phyloP scores from a whole-genome alignment of 2,797 vertebrate genomes.

The Notoglanidium macrostoma region DNA sequence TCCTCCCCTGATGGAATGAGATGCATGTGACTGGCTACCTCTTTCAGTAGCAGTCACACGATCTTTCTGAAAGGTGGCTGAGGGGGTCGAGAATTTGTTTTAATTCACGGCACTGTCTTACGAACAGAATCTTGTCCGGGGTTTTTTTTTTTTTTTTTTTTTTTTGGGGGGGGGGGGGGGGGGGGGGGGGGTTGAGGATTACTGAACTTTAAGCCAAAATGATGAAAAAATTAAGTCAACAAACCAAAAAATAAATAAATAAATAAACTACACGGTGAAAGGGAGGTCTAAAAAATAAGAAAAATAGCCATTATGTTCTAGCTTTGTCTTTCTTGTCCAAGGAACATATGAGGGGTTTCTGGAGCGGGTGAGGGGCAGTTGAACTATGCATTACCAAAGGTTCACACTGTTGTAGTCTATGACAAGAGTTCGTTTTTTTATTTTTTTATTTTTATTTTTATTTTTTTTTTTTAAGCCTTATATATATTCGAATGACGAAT shows the following conservation, averaged over 20 bases:
- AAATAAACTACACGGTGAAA: constrained; percentile 8
- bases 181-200: background rate
- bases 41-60: background rate
- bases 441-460: constrained; percentile 9
- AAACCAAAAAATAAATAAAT: constrained; percentile 50
- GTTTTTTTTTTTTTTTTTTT: too few relatives aligned
- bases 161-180: background rate
- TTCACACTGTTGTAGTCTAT: constrained; percentile 66
- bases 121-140: background rate
- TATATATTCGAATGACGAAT: background rate
- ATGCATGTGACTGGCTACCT: background rate
- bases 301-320: constrained; percentile 67
- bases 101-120: background rate
- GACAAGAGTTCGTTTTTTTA: constrained; percentile 22
- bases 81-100: background rate
- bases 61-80: background rate
- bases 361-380: constrained; percentile 56
- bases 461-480: constrained; percentile 6
- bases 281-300: constrained; percentile 12
- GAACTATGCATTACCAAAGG: constrained; percentile 83
- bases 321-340: constrained; percentile 58
- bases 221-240: constrained; percentile 44
- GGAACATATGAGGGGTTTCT: constrained; percentile 38
- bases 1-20: constrained; percentile 69
- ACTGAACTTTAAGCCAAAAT: constrained; percentile 62